Conservation (phyloP, 35 echinoderm and acorn worm species). For the Amphiura filiformis region DNA sequence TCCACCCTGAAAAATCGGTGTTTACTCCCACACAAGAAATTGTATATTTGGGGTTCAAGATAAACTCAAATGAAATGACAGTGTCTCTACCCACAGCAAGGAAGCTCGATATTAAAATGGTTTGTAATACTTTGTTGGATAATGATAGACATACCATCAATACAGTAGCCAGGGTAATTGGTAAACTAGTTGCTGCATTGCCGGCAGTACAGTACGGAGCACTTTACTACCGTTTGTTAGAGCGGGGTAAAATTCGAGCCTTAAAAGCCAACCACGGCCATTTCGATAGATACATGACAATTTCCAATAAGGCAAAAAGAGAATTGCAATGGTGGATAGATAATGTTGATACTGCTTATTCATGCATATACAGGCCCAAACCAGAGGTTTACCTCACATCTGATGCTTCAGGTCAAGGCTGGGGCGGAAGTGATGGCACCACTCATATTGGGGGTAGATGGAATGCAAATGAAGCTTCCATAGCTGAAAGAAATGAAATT, state of each 20-base stretch:
- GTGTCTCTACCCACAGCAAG: slow-evolving; percentile 6
- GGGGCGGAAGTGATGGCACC: slow-evolving; percentile 58
- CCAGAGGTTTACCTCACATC: slow-evolving; percentile 39
- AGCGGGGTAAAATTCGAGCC: slow-evolving; percentile 56
- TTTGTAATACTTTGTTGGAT: neutral
- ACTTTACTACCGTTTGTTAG: slow-evolving; percentile 54
- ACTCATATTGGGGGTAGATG: slow-evolving; percentile 2
- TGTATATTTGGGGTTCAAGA: slow-evolving; percentile 52
- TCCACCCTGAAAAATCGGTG: slow-evolving; percentile 66
- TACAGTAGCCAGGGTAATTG: slow-evolving; percentile 22
- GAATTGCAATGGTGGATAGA: slow-evolving; percentile 65
- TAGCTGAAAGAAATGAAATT: neutral
- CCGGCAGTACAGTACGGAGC: slow-evolving; percentile 66
- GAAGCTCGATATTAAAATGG: neutral
- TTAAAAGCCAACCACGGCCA: slow-evolving; percentile 52
- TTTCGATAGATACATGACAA: slow-evolving; percentile 45
- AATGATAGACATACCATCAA: slow-evolving; percentile 1
- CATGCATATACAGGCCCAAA: slow-evolving; percentile 8
- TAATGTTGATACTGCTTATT: slow-evolving; percentile 5
- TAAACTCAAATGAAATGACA: slow-evolving; percentile 32
- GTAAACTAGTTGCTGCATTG: slow-evolving; percentile 59
- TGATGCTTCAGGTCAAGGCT: slow-evolving; percentile 57
- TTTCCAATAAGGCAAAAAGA: neutral
- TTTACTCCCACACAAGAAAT: slow-evolving; percentile 40
- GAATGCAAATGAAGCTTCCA: neutral